phyloP scores from a whole-genome alignment of 2,888 invertebrate species.

The Archaeoteleia sp. region DNA sequence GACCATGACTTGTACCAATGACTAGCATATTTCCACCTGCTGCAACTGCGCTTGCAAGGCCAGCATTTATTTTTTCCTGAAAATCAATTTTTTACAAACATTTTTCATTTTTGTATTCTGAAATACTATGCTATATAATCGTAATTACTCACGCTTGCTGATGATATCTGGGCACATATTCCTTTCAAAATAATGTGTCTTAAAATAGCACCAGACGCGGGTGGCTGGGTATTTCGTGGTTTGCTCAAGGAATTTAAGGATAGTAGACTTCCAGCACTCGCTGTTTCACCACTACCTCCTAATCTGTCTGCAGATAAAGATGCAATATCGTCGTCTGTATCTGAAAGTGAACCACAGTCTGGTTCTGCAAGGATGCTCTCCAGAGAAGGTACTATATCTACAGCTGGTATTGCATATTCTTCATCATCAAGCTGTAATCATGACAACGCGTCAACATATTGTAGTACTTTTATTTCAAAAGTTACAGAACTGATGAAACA shows the following conservation, averaged over 20 bases:
- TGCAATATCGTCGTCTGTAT: slow-evolving; percentile 74
- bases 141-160: slow-evolving; percentile 83
- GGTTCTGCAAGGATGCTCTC: slow-evolving; percentile 89
- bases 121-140: slow-evolving; percentile 15
- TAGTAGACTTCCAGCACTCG: slow-evolving; percentile 76
- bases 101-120: no score
- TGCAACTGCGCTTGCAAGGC: slow-evolving; percentile 89
- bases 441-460: no score
- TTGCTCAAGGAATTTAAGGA: slow-evolving; percentile 73
- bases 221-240: slow-evolving; percentile 71
- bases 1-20: slow-evolving; percentile 96
- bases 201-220: slow-evolving; percentile 80
- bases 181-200: slow-evolving; percentile 89
- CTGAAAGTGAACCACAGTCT: slow-evolving; percentile 80
- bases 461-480: no score
- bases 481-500: no score
- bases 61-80: slow-evolving; percentile 92
- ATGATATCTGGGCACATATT: slow-evolving; percentile 90
- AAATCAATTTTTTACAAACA: slow-evolving; percentile 61
- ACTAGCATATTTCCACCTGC: slow-evolving; percentile 86
- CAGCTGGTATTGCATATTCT: slow-evolving; percentile 87
- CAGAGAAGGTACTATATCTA: slow-evolving; percentile 84
- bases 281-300: slow-evolving; percentile 75
- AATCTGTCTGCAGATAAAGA: slow-evolving; percentile 63
- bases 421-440: slow-evolving; percentile 84